Base-by-base conservation (phyloP, 2,113 vertebrate genomes). In the Isichthys henryi region DNA sequence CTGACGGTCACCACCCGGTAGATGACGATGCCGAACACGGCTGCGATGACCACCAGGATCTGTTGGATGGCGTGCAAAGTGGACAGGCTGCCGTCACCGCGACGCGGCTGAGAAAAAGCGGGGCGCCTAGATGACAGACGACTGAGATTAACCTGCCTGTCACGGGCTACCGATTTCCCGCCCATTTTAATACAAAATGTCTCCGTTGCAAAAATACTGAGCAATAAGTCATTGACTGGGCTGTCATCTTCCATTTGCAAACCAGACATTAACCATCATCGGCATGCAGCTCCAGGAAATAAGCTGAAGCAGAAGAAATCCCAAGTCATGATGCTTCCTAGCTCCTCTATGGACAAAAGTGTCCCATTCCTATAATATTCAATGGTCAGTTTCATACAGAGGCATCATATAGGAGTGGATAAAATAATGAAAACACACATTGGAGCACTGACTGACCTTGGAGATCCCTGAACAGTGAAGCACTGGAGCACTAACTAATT, bases 1-100 rank as follows among this genome's bases (percentile, higher is more conserved):
- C 97, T 98, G 94, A 98, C 97, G 21, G 97, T 98, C 95, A 98
- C 97, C 92, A 98, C 97, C 5, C 97, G 96, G 93, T 98, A 98
- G 92, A 98, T 98, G 93, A 98, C 97, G 27, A 98, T 98, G 91
- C 97, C 97, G 2, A 98, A 98, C 90, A 98, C 97, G 1, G 97
- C 97, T 3, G 97, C 97, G 21, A 98, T 98, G 94, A 98, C 97
- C 95, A 98, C 96, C 90, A 98, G 96, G 90, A 98, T 98, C 97
- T 98, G 91, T 15, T 19, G 56, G 56, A 66, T 23, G 31, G 49
- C 11, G 45, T 31, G 39, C 46, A 52, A 52, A 52, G 85, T 4
- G n/a, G 46, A 49, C 49, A 52, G 82, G 49, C 85, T 35, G 49
- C 45, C 27, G 43, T 84, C 74, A 80, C 74, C 13, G 74, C 4